Conservation (phyloP, 2,797 vertebrate genomes). For the Platalea minor region DNA sequence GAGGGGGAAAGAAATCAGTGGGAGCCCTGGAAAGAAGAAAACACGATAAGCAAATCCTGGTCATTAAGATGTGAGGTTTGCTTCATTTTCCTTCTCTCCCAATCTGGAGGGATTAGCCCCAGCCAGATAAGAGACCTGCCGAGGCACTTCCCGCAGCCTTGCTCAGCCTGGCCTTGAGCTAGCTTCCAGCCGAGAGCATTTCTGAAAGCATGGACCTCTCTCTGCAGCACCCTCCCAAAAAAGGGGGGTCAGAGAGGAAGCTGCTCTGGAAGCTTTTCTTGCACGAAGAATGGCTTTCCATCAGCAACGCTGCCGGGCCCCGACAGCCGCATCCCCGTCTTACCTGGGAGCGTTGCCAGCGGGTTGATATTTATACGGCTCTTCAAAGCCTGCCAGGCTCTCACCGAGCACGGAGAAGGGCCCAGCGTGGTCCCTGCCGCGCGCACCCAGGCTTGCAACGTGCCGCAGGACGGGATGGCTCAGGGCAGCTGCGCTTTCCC, state of each 20-base stretch:
- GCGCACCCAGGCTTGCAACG: fast-evolving
- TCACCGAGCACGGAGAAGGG: neutral
- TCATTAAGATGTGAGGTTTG: neutral
- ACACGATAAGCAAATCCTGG: neutral
- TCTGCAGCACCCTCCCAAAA: neutral
- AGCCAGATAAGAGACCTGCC: neutral
- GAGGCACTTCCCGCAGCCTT: neutral
- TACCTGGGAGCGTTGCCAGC: neutral
- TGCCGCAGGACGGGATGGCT: neutral
- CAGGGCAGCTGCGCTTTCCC: neutral
- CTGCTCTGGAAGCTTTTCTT: neutral
- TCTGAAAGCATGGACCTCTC: neutral
- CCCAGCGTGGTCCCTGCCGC: neutral
- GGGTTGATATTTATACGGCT: neutral
- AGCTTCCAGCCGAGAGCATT: neutral
- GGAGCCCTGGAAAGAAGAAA: neutral
- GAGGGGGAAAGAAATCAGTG: neutral
- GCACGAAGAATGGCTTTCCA: neutral
- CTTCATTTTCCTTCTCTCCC: neutral
- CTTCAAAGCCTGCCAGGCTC: neutral
- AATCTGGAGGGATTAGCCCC: neutral
- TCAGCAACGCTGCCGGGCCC: neutral
- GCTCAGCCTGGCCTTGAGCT: neutral
- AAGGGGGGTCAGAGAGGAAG: neutral
- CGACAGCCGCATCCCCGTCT: neutral